Conservation (phyloP, 1,140 invertebrate species). For the Ephestia elutella region DNA sequence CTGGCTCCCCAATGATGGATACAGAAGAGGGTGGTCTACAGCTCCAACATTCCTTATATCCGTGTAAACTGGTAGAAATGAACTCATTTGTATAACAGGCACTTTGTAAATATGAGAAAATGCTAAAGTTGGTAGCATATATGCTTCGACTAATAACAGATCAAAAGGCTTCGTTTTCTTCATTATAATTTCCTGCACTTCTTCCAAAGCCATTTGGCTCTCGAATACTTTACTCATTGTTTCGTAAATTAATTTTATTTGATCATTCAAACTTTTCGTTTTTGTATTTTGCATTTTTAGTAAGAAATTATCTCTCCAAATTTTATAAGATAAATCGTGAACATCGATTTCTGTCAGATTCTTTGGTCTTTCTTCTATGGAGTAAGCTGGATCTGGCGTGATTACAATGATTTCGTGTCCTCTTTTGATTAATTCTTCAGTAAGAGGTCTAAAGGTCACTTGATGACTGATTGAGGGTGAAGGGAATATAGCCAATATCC, state of each 20-base stretch:
- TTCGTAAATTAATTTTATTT: constrained; percentile 17
- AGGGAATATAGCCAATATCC: constrained; percentile 65
- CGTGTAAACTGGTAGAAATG: constrained; percentile 27
- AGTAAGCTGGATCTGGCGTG: constrained; percentile 31
- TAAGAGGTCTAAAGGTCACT: constrained; percentile 50
- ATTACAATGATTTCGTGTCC: constrained; percentile 42
- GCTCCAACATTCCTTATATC: constrained; percentile 49
- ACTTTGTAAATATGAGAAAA: constrained; percentile 54
- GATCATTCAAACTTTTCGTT: constrained; percentile 13
- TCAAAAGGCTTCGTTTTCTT: constrained; percentile 39
- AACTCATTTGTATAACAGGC: constrained; percentile 56
- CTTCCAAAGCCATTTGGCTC: constrained; percentile 28
- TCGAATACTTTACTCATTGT: constrained; percentile 23
- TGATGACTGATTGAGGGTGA: constrained; percentile 61
- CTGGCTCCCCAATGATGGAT: constrained; percentile 51
- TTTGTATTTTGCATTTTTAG: constrained; percentile 10
- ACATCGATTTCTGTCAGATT: constrained; percentile 40
- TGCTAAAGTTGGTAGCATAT: constrained; percentile 25
- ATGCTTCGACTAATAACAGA: constrained; percentile 45
- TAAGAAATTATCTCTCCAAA: constrained; percentile 12
- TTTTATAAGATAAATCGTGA: constrained; percentile 27
- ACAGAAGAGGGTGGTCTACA: constrained; percentile 60
- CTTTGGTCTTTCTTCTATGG: constrained; percentile 14
- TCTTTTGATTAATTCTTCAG: constrained; percentile 23
- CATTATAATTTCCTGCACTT: constrained; percentile 38